A percentile compares a stretch with the other conserved stretches of the same genome.
phyloP scores from a whole-genome alignment of 2,797 vertebrate species.

The Eospalax fontanierii region DNA sequence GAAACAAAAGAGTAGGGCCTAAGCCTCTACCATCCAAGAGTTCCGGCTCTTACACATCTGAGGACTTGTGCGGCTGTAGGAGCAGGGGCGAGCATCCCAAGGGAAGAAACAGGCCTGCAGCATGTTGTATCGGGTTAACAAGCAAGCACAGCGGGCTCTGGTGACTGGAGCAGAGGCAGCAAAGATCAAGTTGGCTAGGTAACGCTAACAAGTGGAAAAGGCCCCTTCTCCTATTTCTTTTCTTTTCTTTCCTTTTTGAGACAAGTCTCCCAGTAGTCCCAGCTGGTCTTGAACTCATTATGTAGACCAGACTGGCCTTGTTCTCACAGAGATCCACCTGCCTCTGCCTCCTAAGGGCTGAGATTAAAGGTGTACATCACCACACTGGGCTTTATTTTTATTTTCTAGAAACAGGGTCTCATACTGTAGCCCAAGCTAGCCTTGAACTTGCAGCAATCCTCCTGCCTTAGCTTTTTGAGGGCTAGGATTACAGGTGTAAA shows the following conservation, averaged over 20 bases:
- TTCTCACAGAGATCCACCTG: no score
- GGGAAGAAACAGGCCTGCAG: neutral
- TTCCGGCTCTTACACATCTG: conserved; percentile 4
- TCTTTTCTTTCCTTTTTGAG: neutral
- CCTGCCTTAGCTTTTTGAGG: no score
- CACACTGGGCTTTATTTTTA: no score
- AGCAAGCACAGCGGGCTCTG: neutral
- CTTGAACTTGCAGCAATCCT: no score
- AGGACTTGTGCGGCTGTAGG: conserved; percentile 1
- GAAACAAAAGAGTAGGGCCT: neutral
- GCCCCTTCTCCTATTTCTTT: neutral
- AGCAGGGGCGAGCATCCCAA: neutral
- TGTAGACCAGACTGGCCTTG: no score
- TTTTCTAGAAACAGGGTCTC: no score
- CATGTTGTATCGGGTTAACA: neutral
- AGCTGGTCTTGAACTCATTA: no score
- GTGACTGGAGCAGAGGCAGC: neutral
- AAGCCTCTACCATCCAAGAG: conserved; percentile 8
- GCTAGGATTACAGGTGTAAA: no score
- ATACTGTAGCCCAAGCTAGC: no score
- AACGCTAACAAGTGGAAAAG: conserved; percentile 20
- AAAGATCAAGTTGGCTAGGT: neutral
- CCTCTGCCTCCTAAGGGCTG: no score
- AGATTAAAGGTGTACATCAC: no score
- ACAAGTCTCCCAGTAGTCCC: no score